phyloP scores from a whole-genome alignment of 2,113 vertebrate genomes.

The Epinephelus moara region DNA sequence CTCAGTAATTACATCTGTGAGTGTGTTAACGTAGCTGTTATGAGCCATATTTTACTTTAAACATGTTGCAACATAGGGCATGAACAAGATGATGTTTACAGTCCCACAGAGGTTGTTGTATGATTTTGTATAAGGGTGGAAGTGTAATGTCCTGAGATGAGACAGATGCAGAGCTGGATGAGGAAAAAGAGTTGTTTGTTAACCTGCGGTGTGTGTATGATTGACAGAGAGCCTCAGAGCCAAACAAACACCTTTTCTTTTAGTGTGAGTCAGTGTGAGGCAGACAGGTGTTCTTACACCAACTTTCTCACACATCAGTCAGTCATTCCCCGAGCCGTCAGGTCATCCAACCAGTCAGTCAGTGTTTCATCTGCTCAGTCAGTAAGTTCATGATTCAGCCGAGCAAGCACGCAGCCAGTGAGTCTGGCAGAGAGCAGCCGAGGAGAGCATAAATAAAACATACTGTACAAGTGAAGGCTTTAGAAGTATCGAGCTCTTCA shows the following conservation, averaged over 20 bases:
- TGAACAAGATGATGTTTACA: not conserved
- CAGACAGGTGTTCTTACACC: constrained; percentile 14
- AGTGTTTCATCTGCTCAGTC: constrained; percentile 46
- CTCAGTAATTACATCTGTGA: not conserved
- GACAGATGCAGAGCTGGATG: not conserved
- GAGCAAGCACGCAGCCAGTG: constrained; percentile 13
- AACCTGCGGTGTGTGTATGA: not conserved
- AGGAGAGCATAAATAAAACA: constrained; percentile 67
- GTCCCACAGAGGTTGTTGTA: not conserved
- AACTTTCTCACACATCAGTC: constrained; percentile 12
- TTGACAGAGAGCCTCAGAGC: constrained; percentile 20
- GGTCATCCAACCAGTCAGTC: constrained; percentile 16
- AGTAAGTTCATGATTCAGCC: constrained; percentile 29
- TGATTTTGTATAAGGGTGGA: too few species aligned
- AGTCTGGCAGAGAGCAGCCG: constrained; percentile 23
- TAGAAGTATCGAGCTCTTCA: constrained; percentile 51
- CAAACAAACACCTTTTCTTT: constrained; percentile 14
- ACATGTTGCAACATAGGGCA: not conserved
- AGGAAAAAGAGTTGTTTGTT: not conserved
- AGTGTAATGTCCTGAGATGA: not conserved
- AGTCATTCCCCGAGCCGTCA: constrained; percentile 2
- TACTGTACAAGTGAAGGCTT: constrained; percentile 61
- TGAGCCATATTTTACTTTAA: not conserved
- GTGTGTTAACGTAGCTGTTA: too few species aligned
- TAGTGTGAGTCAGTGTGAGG: constrained; percentile 8